A percentile compares a stretch with the other conserved stretches of the same genome.
Conservation (phyloP, 2,888 invertebrate species). For the Ormyrus pomaceus region DNA sequence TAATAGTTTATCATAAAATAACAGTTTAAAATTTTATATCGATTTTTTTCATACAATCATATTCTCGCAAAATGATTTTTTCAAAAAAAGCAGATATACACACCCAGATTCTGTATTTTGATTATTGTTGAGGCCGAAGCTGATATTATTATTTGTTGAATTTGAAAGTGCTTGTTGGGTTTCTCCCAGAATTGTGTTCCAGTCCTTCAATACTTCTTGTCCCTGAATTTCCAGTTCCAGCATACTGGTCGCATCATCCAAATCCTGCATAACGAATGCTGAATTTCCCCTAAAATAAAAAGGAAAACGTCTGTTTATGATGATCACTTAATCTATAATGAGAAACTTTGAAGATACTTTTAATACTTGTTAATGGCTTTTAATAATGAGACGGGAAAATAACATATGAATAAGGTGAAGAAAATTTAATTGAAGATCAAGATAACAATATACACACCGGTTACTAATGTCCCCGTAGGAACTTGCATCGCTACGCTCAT, state of each 20-base stretch:
- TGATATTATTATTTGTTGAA: conserved; percentile 69
- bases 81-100: conserved; percentile 62
- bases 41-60: not conserved
- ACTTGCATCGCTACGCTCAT: conserved; percentile 82
- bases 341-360: too few species aligned
- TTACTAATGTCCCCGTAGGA: conserved; percentile 79
- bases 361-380: too few species aligned
- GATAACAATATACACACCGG: conserved; percentile 73
- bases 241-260: conserved; percentile 77
- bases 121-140: conserved; percentile 67
- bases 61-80: conserved; percentile 33
- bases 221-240: conserved; percentile 77
- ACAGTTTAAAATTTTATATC: not conserved
- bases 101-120: conserved; percentile 70
- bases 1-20: not conserved
- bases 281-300: conserved; percentile 67
- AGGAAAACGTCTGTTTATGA: not conserved
- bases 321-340: too few species aligned
- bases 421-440: too few species aligned
- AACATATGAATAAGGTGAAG: too few species aligned
- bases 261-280: conserved; percentile 76
- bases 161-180: conserved; percentile 72
- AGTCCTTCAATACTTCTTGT: conserved; percentile 78
- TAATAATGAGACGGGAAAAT: too few species aligned
- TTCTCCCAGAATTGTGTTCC: conserved; percentile 77